Conservation (phyloP, 2,113 vertebrate genomes). For the Elaphurus davidianus region DNA sequence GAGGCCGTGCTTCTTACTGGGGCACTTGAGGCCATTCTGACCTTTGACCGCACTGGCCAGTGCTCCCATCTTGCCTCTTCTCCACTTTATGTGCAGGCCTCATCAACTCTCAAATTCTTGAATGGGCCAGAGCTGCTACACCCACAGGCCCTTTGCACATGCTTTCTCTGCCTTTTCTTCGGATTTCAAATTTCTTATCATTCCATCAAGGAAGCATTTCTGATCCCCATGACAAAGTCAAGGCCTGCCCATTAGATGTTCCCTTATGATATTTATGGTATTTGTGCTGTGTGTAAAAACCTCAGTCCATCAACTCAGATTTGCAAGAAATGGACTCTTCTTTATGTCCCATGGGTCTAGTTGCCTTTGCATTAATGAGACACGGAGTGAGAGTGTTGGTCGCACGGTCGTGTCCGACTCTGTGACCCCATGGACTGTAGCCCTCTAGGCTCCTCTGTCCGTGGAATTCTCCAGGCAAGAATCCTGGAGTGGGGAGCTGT, state of each 20-base stretch:
- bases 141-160: not conserved
- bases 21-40: not conserved
- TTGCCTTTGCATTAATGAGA: not conserved
- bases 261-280: not conserved
- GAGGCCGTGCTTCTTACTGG: not conserved
- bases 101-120: not conserved
- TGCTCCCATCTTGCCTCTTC: not conserved
- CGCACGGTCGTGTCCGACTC: rapidly evolving
- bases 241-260: too few relatives aligned
- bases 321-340: not conserved
- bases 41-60: not conserved
- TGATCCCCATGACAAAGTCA: not conserved
- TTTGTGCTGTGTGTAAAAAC: not conserved
- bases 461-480: not conserved
- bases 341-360: not conserved
- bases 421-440: not conserved
- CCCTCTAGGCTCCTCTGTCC: not conserved
- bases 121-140: not conserved
- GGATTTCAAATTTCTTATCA: not conserved
- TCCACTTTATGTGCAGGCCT: not conserved
- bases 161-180: not conserved
- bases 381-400: not conserved
- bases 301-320: not conserved
- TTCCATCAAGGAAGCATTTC: not conserved
- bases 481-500: not conserved